Base-by-base conservation (phyloP, 2,113 vertebrate genomes). In the Psittacula cyanocephala region DNA sequence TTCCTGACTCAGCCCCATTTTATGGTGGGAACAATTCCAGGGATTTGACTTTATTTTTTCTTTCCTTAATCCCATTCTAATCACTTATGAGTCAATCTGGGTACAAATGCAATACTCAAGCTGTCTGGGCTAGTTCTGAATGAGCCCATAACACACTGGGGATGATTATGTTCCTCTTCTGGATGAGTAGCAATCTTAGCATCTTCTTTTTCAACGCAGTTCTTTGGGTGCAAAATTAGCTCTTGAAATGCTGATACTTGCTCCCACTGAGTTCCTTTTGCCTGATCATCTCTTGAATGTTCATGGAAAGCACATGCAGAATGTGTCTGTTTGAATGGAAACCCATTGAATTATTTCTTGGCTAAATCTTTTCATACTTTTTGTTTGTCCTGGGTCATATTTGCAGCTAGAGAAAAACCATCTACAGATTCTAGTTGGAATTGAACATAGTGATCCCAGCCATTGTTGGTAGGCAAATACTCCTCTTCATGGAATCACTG, bases 111-210 rank as follows among this genome's bases (percentile, higher is more conserved):
- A 93, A 88, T 55, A 14, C 55, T 90, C 85, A 81, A 55, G 23
- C 60, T 96, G 94, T 47, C 94, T 88, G 88, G 95, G 76, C 95
- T 96, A 78, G 88, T 94, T 94, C 80, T 64, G 80, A 82, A 84
- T 68, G 85, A 95, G 60, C 37, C 72, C 80, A 2, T 49, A 44
- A 69, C 50, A 71, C 44, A 15, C 2, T 29, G 22, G 52, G 52
- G 76, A 52, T 71, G 60, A 25, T 83, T 94, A 86, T 90, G 17
- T 81, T 93, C 88, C 44, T 85, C 78, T 74, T 68, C 46, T 57
- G 79, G 68, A 77, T 67, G 50, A 95, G 50, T 3, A 60, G 43
- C 35, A 55, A 75, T 71, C 60, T 64, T 59, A 81, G 59, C 25
- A 33, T 86, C 79, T 80, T 67, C 11, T n/a, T 91, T 88, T 77